Evolutionary conservation across 2,113 vertebrate species (phyloP).

Genomic region (rat (Rattus norvegicus)): GRCr8 NC_086039.1:133606001-133606500

Average conservation of each 20-base stretch:
- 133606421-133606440: neutral
- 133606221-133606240: conserved; percentile 1
- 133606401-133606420: neutral
- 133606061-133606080: conserved; percentile 37
- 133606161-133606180: conserved; percentile 23
- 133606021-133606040: no score
- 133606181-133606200: neutral
- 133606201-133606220: neutral
- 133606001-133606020: no score
- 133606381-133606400: neutral
- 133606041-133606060: neutral
- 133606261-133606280: neutral
- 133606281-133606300: neutral
- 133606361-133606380: neutral
- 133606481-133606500: no score
- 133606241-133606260: neutral
- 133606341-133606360: neutral
- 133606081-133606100: conserved; percentile 40
- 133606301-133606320: neutral
- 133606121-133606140: neutral
- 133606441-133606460: conserved; percentile 27
- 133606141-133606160: neutral
- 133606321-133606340: conserved; percentile 14
- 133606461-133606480: neutral
- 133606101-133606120: neutral